A percentile compares a stretch with the other conserved stretches of the same genome.
phyloP scores from a whole-genome alignment of 2,797 vertebrate genomes.

The Enteromius radiatus region DNA sequence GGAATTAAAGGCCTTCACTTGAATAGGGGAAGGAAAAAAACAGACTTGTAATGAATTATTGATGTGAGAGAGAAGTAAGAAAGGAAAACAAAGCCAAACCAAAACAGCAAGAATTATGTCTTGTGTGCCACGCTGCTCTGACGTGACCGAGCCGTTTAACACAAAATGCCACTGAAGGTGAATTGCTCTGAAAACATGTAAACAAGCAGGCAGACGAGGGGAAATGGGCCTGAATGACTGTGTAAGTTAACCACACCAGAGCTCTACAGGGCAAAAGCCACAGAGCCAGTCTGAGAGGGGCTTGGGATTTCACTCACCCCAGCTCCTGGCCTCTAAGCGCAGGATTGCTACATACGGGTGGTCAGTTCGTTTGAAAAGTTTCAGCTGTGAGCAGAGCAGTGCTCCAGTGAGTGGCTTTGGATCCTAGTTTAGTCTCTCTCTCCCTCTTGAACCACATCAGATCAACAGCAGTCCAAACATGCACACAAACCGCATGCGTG shows the following conservation, averaged over 20 bases:
- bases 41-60: slow-evolving; percentile 64
- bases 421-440: slow-evolving; percentile 48
- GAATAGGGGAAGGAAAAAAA: slow-evolving; percentile 58
- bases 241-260: slow-evolving; percentile 73
- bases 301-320: slow-evolving; percentile 63
- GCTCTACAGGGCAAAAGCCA: slow-evolving; percentile 49
- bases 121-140: slow-evolving; percentile 57
- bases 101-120: slow-evolving; percentile 70
- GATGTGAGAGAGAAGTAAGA: slow-evolving; percentile 55
- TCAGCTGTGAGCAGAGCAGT: slow-evolving; percentile 73
- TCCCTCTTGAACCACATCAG: slow-evolving; percentile 71
- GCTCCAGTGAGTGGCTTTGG: slow-evolving; percentile 55
- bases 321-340: slow-evolving; percentile 61
- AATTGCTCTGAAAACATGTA: slow-evolving; percentile 64
- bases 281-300: slow-evolving; percentile 63
- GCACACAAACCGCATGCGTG: slow-evolving; percentile 68
- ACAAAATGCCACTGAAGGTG: slow-evolving; percentile 66
- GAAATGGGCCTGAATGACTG: slow-evolving; percentile 56
- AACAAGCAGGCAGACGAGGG: slow-evolving; percentile 57
- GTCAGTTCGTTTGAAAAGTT: slow-evolving; percentile 78
- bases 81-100: slow-evolving; percentile 53
- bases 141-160: slow-evolving; percentile 71
- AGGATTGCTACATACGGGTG: slow-evolving; percentile 73
- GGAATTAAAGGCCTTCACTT: slow-evolving; percentile 61
- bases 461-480: slow-evolving; percentile 63